These are phyloP conservation scores for Liopterus haemorrhoidalis DNA, from an alignment of 2,888 invertebrate species.

Conservation along the genomic window DNA sequence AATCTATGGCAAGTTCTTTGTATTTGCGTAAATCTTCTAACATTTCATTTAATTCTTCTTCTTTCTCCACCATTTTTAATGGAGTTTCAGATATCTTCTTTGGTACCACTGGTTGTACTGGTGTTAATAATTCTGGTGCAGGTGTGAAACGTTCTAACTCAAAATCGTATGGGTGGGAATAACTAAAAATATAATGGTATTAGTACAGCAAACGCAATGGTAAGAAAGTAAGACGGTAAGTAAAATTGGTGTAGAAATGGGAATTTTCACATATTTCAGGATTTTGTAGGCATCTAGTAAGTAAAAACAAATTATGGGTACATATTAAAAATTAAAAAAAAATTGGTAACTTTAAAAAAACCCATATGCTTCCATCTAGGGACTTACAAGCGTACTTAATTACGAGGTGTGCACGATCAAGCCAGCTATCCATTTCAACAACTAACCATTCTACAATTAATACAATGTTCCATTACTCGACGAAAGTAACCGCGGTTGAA, in stretches of 20 bases:
- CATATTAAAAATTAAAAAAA: too few species aligned
- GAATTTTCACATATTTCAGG: neutral
- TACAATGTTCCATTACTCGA: too few species aligned
- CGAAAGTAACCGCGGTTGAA: too few species aligned
- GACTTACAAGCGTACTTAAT: too few species aligned
- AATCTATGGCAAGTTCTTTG: slow-evolving; percentile 80
- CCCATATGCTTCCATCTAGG: too few species aligned
- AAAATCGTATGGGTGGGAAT: slow-evolving; percentile 81
- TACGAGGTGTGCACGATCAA: too few species aligned
- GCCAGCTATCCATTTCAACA: too few species aligned
- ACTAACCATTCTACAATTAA: too few species aligned
- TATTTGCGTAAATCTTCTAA: slow-evolving; percentile 60
- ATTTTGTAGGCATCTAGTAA: neutral
- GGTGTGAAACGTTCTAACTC: slow-evolving; percentile 73
- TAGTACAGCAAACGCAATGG: too few species aligned
- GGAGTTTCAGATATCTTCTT: slow-evolving; percentile 57
- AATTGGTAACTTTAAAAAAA: too few species aligned
- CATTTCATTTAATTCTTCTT: slow-evolving; percentile 58
- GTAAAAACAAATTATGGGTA: neutral
- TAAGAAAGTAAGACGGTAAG: too few species aligned
- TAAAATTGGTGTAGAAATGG: too few species aligned
- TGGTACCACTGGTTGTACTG: slow-evolving; percentile 42
- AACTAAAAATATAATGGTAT: slow-evolving; percentile 51
- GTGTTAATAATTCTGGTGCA: slow-evolving; percentile 49
- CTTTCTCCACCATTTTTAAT: slow-evolving; percentile 61